Evolutionary conservation across 2,888 invertebrate genomes (phyloP).

Genomic region (Azorinus chamasolen): DNA sequence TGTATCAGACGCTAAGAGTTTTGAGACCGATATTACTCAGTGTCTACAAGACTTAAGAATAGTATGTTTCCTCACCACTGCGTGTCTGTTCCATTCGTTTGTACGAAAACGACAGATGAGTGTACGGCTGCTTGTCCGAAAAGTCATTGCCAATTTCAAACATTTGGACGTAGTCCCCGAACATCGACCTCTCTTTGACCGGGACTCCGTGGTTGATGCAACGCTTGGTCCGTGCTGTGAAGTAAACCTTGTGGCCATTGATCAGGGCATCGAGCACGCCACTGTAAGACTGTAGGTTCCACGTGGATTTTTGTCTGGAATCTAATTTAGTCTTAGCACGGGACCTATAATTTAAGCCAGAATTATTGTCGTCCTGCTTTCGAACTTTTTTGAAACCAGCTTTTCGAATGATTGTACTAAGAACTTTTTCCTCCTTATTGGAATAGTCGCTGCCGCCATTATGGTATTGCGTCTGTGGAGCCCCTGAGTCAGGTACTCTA

Average conservation of each 20-base stretch:
- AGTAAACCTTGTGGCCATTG: slow-evolving; percentile 58
- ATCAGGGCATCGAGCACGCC: slow-evolving; percentile 51
- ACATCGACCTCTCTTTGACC: slow-evolving; percentile 27
- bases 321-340: no score
- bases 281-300: slow-evolving; percentile 56
- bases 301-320: slow-evolving; percentile 32
- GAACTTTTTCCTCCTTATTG: slow-evolving; percentile 15
- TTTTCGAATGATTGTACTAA: slow-evolving; percentile 43
- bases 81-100: slow-evolving; percentile 38
- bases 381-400: slow-evolving; percentile 37
- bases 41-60: no score
- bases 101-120: slow-evolving; percentile 42
- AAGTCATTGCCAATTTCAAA: slow-evolving; percentile 57
- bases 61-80: slow-evolving; percentile 18
- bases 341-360: slow-evolving; percentile 12
- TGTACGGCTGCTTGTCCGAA: slow-evolving; percentile 49
- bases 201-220: slow-evolving; percentile 34
- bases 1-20: no score
- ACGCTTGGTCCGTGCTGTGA: slow-evolving; percentile 46
- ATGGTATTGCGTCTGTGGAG: slow-evolving; percentile 8
- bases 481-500: slow-evolving; percentile 16
- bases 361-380: not conserved
- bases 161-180: slow-evolving; percentile 58
- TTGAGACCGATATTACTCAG: no score
- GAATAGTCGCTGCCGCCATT: slow-evolving; percentile 7